Evolutionary conservation across 64 coral and sea anemone species (phyloP).

Genomic region (Astreopora myriophthalma): DNA sequence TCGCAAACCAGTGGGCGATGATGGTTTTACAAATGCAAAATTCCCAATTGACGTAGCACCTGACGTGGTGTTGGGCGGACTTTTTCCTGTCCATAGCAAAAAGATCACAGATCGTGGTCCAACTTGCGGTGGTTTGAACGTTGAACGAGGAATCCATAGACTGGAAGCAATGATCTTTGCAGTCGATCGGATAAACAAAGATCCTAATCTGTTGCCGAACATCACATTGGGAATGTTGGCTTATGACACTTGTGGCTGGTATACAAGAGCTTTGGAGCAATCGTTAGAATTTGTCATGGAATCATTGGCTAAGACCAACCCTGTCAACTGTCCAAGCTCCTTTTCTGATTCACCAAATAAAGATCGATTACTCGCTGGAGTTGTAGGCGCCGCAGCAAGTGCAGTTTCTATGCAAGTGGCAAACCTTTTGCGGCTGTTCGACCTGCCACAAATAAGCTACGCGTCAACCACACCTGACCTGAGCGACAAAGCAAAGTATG

Average conservation of each 20-base stretch:
- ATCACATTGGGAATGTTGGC: slow-evolving; percentile 70
- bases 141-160: slow-evolving; percentile 82
- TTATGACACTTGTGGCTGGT: slow-evolving; percentile 69
- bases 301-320: slow-evolving; percentile 1
- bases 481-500: slow-evolving; percentile 83
- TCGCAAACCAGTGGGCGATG: not conserved
- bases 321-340: not conserved
- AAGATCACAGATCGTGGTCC: not conserved
- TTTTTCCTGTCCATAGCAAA: slow-evolving; percentile 71
- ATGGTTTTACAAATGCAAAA: slow-evolving; percentile 8
- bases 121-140: slow-evolving; percentile 48
- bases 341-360: not conserved
- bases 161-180: slow-evolving; percentile 93
- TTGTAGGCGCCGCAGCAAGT: slow-evolving; percentile 81
- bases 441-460: slow-evolving; percentile 89
- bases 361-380: slow-evolving; percentile 47
- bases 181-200: slow-evolving; percentile 63
- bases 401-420: slow-evolving; percentile 87
- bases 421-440: slow-evolving; percentile 79
- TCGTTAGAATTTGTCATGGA: slow-evolving; percentile 81
- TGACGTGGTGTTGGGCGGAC: slow-evolving; percentile 74
- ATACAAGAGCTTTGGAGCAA: slow-evolving; percentile 72
- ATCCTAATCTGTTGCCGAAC: slow-evolving; percentile 55
- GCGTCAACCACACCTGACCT: slow-evolving; percentile 86
- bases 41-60: slow-evolving; percentile 19